Evolutionary conservation across 35 echinoderm and acorn worm genomes (phyloP).

Genomic region (Acanthaster planci): DNA sequence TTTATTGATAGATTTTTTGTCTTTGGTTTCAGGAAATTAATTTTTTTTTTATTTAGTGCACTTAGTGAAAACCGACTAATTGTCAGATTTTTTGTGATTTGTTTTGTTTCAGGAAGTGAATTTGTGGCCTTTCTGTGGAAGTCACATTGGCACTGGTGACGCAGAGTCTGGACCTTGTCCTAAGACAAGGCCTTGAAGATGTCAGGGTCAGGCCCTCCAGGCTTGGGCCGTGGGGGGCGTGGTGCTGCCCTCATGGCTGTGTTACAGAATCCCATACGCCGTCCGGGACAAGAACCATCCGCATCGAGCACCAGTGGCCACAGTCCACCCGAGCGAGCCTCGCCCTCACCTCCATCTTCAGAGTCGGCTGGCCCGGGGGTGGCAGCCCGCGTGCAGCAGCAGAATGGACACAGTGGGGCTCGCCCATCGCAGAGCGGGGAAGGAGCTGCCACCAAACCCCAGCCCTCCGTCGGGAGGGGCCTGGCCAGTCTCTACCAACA

Average conservation of each 20-base stretch:
- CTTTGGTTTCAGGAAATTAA: too few relatives aligned
- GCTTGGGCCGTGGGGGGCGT: conserved; percentile 88
- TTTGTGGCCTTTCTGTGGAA: too few relatives aligned
- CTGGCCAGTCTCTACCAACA: conserved; percentile 29
- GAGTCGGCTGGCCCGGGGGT: not conserved
- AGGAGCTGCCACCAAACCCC: not conserved
- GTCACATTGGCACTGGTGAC: too few relatives aligned
- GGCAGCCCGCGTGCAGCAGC: not conserved
- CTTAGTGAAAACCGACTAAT: too few relatives aligned
- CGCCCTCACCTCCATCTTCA: not conserved
- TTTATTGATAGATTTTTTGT: too few relatives aligned
- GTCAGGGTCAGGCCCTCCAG: conserved; percentile 20
- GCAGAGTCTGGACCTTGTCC: too few relatives aligned
- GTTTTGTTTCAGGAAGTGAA: too few relatives aligned
- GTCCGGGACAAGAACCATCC: conserved; percentile 45
- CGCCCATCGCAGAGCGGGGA: too few relatives aligned
- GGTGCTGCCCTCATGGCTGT: conserved; percentile 85
- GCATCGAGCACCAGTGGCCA: not conserved
- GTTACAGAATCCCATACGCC: conserved; percentile 72
- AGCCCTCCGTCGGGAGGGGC: not conserved
- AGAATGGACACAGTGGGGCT: not conserved
- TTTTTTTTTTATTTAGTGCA: too few relatives aligned
- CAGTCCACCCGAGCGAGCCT: not conserved
- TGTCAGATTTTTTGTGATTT: too few relatives aligned
- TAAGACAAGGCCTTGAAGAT: not conserved